Percentiles rank a stretch among this genome's conserved stretches.
phyloP scores from a whole-genome alignment of 2,797 vertebrate species.

The Paramormyrops hopkinsi region DNA sequence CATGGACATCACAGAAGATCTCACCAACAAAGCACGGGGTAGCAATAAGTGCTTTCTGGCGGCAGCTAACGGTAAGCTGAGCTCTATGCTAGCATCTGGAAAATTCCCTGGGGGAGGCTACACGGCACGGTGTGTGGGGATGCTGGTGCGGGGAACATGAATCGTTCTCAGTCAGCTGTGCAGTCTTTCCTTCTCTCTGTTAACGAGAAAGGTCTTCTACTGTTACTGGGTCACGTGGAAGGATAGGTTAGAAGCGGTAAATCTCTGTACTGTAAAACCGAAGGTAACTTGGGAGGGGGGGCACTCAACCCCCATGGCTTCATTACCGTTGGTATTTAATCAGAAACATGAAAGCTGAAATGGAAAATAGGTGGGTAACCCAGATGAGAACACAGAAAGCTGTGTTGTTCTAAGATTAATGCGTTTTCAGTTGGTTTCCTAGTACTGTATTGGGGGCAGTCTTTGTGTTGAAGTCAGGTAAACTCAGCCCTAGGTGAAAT shows the following conservation, averaged over 20 bases:
- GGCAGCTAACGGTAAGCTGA: constrained; percentile 78
- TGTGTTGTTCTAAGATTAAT: not conserved
- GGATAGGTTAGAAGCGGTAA: not conserved
- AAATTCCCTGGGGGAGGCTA: not conserved
- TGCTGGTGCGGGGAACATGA: not conserved
- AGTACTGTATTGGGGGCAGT: not conserved
- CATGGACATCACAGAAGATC: constrained; percentile 91
- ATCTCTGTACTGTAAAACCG: not conserved
- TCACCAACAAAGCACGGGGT: constrained; percentile 89
- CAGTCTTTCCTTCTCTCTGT: not conserved
- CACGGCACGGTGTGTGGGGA: not conserved
- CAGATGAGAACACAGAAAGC: not conserved
- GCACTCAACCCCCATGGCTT: not conserved
- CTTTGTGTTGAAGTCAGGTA: not conserved
- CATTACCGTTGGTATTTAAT: not conserved
- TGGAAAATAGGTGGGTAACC: not conserved
- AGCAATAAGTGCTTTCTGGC: constrained; percentile 87
- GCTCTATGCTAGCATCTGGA: not conserved
- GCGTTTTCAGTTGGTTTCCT: not conserved
- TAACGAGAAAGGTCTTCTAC: not conserved
- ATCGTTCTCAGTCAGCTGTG: not conserved
- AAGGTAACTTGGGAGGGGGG: not conserved
- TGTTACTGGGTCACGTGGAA: not conserved
- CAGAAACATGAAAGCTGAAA: not conserved
- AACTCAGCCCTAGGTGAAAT: not conserved